Base-by-base conservation (phyloP, 2,113 vertebrate species). In the Hippotragus niger region DNA sequence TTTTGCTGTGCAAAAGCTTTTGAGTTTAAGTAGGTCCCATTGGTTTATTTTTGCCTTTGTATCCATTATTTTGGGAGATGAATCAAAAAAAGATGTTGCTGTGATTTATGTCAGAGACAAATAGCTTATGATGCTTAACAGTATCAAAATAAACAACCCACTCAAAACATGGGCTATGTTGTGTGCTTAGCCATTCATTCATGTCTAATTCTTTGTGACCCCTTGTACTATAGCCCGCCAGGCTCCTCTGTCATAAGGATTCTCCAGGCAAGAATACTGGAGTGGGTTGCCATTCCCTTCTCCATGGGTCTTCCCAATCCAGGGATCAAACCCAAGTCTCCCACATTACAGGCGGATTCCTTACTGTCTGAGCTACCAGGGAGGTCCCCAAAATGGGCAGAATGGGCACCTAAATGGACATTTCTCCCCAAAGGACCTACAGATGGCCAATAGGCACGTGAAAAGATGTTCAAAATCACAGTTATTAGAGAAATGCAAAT, bases 311-410 rank as follows among this genome's bases (percentile, higher is more conserved):
- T 74, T 74, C 67, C 67, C 11, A 74, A 74, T 74, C n/a, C 19
- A 23, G 10, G n/a, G 67, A 74, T 74, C n/a, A 74, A 40, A 74
- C 19, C n/a, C 67, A 74, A 23, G 67, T 74, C 19, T 74, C n/a
- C 19, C 5, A 2, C n/a, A 40, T 40, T 40, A 19, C 19, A 74
- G 67, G 67, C 0, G 0, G 19, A 74, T 74, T 74, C n/a, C n/a
- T 74, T 12, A 23, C n/a, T 74, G n/a, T 74, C n/a, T 74, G 67
- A 74, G 19, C n/a, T 74, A 74, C 67, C n/a, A 74, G 10, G 5
- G 19, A 40, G n/a, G 19, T 40, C n/a, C n/a, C 19, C 67, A 4
- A 43, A 43, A 43, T 27, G 71, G 40, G 23, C 12, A 76, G 23
- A 76, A 76, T 62, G 60, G 60, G 14, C 6, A 43, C 6, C 40